Evolutionary conservation across 2,888 invertebrate genomes (phyloP).

Genomic region (Agrenia bidenticulata): DNA sequence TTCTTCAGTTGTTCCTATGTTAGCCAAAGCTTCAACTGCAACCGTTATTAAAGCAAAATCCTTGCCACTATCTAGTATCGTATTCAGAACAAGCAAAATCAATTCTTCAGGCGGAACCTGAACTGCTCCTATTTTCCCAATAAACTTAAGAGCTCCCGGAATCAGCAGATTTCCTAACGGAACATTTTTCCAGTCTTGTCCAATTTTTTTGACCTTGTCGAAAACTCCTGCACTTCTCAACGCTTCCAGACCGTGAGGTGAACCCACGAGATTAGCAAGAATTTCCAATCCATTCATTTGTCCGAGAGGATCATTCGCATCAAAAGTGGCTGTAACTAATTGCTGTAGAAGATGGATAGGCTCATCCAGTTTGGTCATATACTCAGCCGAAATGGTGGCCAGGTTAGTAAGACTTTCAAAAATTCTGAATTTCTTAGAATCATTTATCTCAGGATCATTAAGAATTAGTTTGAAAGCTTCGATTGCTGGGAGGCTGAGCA

Average conservation of each 20-base stretch:
- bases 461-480: constrained; percentile 34
- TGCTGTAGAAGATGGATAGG: constrained; percentile 32
- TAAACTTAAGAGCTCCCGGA: constrained; percentile 49
- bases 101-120: constrained; percentile 44
- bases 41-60: constrained; percentile 44
- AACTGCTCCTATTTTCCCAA: constrained; percentile 48
- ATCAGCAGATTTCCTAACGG: constrained; percentile 40
- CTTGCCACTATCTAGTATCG: constrained; percentile 29
- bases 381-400: constrained; percentile 33
- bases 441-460: constrained; percentile 20
- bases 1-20: constrained; percentile 45
- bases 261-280: constrained; percentile 69
- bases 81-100: constrained; percentile 41
- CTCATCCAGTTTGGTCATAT: constrained; percentile 32
- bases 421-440: constrained; percentile 44
- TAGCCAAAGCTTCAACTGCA: constrained; percentile 48
- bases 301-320: constrained; percentile 44
- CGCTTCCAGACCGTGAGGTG: constrained; percentile 68
- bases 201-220: constrained; percentile 38
- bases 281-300: constrained; percentile 79
- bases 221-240: constrained; percentile 37
- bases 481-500: constrained; percentile 38
- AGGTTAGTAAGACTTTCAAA: constrained; percentile 45
- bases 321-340: constrained; percentile 39
- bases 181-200: constrained; percentile 21